These are phyloP conservation scores for Elanus axillaris DNA, from an alignment of 2,113 vertebrate species.

Conservation along the genomic window DNA sequence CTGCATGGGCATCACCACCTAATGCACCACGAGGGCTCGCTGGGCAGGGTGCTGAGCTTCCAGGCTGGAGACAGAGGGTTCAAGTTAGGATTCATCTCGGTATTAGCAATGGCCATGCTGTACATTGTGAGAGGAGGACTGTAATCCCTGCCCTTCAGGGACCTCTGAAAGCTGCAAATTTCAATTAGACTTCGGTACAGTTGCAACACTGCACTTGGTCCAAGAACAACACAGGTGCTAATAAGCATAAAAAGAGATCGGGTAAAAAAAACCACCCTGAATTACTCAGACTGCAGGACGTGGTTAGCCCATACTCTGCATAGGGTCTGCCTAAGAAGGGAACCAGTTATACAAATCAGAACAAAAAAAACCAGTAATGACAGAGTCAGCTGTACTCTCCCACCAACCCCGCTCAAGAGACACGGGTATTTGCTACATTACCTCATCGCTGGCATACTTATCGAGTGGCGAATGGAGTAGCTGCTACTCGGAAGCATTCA, in stretches of 20 bases:
- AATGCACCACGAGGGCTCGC: neutral
- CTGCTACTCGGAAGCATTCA: slow-evolving; percentile 89
- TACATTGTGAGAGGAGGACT: neutral
- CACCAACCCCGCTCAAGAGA: neutral
- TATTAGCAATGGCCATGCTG: neutral
- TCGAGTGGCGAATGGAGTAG: slow-evolving; percentile 98
- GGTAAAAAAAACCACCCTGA: neutral
- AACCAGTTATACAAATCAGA: neutral
- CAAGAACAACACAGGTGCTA: neutral
- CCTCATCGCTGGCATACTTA: slow-evolving; percentile 99
- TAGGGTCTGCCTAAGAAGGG: neutral
- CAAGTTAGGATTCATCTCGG: accelerated
- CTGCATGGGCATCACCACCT: neutral
- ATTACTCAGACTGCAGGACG: neutral
- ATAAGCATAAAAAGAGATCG: neutral
- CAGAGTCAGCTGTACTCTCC: neutral
- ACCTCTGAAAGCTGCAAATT: neutral
- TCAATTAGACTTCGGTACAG: neutral
- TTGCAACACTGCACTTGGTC: neutral
- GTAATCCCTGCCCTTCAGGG: neutral
- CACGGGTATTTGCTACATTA: slow-evolving; percentile 72
- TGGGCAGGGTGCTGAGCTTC: neutral
- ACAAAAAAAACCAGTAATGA: neutral
- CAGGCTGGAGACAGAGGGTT: neutral
- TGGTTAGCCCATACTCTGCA: accelerated